Evolutionary conservation across 2,888 invertebrate species (phyloP).

Genomic region (Nomada flava): DNA sequence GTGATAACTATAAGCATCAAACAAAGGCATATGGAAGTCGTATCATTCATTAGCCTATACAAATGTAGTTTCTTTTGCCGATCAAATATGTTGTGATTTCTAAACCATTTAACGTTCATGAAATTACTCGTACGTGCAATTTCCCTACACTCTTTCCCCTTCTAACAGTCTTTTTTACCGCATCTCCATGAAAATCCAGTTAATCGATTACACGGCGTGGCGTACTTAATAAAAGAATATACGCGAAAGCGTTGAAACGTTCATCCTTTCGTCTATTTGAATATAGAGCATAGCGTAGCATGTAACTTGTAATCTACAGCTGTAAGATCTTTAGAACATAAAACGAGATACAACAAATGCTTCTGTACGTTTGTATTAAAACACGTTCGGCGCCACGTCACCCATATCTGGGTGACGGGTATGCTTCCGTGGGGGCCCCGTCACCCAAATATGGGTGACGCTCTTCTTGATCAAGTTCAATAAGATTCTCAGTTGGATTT

Average conservation of each 20-base stretch:
- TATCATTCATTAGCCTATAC: background rate
- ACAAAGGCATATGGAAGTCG: background rate
- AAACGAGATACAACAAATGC: slow-evolving; percentile 34
- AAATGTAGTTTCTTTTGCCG: slow-evolving; percentile 1
- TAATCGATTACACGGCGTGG: slow-evolving; percentile 20
- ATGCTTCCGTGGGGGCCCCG: no score
- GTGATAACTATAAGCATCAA: slow-evolving; percentile 11
- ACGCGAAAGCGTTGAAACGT: slow-evolving; percentile 3
- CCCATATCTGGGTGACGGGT: no score
- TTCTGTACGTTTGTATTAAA: slow-evolving; percentile 28
- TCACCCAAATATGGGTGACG: no score
- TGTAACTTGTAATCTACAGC: slow-evolving; percentile 62
- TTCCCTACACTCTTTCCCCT: background rate
- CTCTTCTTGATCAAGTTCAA: no score
- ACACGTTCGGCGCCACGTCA: no score
- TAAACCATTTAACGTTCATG: background rate
- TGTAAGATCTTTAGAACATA: slow-evolving; percentile 57
- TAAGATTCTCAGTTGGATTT: no score
- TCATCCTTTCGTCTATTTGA: slow-evolving; percentile 40
- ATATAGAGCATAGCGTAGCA: slow-evolving; percentile 50
- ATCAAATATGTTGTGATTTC: background rate
- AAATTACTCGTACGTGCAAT: background rate
- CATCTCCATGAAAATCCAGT: slow-evolving; percentile 15
- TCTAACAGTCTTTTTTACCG: background rate
- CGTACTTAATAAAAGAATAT: slow-evolving; percentile 19